Conservation (phyloP, 2,113 vertebrate genomes). For the Edolisoma coerulescens region DNA sequence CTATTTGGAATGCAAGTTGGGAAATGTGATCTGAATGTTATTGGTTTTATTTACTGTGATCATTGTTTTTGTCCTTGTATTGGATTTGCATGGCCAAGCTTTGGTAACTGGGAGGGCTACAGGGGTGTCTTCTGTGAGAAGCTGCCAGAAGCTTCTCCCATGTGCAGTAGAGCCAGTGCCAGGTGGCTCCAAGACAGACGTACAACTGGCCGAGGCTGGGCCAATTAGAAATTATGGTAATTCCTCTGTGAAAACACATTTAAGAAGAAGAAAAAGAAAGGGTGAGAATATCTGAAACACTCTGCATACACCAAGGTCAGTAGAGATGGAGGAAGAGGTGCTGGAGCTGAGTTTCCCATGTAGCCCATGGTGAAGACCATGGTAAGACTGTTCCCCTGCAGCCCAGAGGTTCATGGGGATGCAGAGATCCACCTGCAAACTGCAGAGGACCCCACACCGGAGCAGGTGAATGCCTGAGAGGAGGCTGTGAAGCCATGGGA, state of each 20-base stretch:
- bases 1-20: neutral
- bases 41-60: neutral
- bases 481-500: neutral
- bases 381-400: neutral
- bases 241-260: neutral
- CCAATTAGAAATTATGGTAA: neutral
- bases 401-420: no score
- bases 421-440: neutral
- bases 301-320: no score
- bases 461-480: neutral
- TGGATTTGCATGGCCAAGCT: neutral
- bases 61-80: neutral
- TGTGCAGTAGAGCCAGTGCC: neutral
- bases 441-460: fast-evolving
- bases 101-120: fast-evolving
- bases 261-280: neutral
- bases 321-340: neutral
- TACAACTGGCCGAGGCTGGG: neutral
- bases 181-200: neutral
- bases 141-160: neutral
- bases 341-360: neutral
- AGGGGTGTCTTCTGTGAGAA: neutral
- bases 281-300: neutral
- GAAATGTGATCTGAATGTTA: neutral
- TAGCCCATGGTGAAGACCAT: neutral